phyloP scores from a whole-genome alignment of 1,140 invertebrate genomes.

The Zeugodacus cucurbitae region DNA sequence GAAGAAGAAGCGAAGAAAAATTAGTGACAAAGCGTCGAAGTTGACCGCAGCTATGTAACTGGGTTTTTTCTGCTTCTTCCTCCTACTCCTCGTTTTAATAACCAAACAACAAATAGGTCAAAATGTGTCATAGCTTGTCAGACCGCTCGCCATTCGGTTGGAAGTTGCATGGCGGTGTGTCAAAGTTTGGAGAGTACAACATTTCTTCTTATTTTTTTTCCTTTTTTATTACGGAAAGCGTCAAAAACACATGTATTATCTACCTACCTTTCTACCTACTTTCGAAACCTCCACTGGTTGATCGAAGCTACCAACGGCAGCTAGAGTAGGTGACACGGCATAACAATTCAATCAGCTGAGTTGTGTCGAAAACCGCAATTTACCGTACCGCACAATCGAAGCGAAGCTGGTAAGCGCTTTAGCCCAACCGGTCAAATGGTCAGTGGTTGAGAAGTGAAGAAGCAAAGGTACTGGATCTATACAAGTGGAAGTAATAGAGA shows the following conservation, averaged over 20 bases:
- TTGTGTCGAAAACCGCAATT: background rate
- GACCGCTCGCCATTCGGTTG: background rate
- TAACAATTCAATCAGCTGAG: background rate
- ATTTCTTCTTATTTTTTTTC: background rate
- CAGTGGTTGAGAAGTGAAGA: background rate
- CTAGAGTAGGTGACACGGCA: background rate
- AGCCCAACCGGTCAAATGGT: background rate
- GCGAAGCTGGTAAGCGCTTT: background rate
- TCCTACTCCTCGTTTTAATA: background rate
- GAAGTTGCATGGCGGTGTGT: background rate
- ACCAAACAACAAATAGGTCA: constrained; percentile 1
- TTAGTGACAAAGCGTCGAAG: background rate
- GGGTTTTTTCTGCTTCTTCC: background rate
- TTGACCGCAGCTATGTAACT: background rate
- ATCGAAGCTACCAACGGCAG: no score
- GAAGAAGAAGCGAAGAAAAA: background rate
- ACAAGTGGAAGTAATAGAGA: no score
- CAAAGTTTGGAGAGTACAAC: background rate
- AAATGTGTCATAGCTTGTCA: background rate
- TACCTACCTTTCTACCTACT: background rate
- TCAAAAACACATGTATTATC: background rate
- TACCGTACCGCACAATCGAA: background rate
- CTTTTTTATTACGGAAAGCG: background rate
- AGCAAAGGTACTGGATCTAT: background rate
- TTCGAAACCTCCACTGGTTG: background rate